Evolutionary conservation across 2,797 vertebrate genomes (phyloP), one percentile per base, ranked within the genome.

Genomic region (Pseudomugil tenellus): DNA sequence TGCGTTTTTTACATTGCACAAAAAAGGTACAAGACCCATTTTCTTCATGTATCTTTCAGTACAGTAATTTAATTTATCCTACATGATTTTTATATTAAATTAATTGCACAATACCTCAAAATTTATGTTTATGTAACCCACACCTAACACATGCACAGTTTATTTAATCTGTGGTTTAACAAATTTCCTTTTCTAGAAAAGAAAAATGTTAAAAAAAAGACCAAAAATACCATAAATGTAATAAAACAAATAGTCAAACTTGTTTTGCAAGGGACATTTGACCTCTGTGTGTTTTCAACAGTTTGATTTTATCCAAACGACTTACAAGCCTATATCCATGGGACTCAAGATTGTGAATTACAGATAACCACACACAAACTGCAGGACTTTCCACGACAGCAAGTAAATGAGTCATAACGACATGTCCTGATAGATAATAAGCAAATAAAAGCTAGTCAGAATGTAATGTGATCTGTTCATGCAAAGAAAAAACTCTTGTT

Each of bases 391-490:
- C 49, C 29, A 25, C 28, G 8, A 25, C 37, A 43, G 58, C 16
- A 55, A 32, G 58, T 53, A 74, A 76, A 82, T 58, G 8, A 73
- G 70, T 32, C 0, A 16, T 11, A 21, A 35, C 16, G 54, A 10
- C n/a, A 55, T 37, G 26, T 31, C 51, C 59, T 28, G 32, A 43
- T 48, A 52, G 63, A 79, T 46, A 80, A 58, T 23, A 87, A 80
- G 81, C 77, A 90, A 87, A 87, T 84, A 4, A 66, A 59, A 25
- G 63, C n/a, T 8, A 8, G 1, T 2, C 51, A 54, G 52, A 43
- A 69, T 81, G 49, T 41, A 23, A 21, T 41, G 14, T n/a, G 26
- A 39, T 39, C 35, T 2, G 60, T 53, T 58, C n/a, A 60, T 4
- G 13, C 32, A 55, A 51, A 56, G 23, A 41, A 43, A 48, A 56